These are phyloP conservation scores for Urocolius indicus DNA, from an alignment of 2,113 vertebrate species.

Conservation along the genomic window DNA sequence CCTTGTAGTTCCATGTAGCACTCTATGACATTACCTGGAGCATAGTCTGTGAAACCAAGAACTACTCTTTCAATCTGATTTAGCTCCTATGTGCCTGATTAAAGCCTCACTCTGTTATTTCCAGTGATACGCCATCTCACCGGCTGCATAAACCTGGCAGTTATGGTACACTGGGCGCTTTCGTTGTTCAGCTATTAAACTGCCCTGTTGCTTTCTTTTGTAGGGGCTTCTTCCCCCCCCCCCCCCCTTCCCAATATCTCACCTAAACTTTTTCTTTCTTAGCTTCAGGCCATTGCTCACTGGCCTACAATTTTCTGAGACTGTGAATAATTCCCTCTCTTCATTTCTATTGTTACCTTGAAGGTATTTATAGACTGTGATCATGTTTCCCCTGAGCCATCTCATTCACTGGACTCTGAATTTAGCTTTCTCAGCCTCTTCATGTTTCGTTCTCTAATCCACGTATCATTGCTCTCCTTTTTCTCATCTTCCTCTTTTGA, in stretches of 20 bases:
- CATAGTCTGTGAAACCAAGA: background rate
- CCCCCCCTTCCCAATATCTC: background rate
- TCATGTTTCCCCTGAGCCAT: slow-evolving; percentile 17
- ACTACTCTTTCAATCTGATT: background rate
- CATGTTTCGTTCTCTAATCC: background rate
- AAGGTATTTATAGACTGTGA: slow-evolving; percentile 54
- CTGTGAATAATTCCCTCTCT: slow-evolving; percentile 46
- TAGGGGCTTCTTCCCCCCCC: background rate
- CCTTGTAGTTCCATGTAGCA: background rate
- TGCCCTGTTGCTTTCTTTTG: background rate
- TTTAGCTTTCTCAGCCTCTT: slow-evolving; percentile 27
- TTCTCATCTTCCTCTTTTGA: slow-evolving; percentile 7
- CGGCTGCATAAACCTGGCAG: background rate
- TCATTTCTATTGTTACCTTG: slow-evolving; percentile 54
- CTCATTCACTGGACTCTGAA: background rate
- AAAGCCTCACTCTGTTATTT: background rate
- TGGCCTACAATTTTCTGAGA: slow-evolving; percentile 41
- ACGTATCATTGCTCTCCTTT: background rate
- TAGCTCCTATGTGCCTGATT: background rate
- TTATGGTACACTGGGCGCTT: background rate
- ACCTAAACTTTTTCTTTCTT: slow-evolving; percentile 29
- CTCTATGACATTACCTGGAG: background rate
- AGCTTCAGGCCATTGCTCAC: slow-evolving; percentile 45
- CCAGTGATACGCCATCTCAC: background rate
- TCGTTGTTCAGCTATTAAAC: background rate